Conservation (phyloP, 2,888 invertebrate genomes). For the Cerastoderma edule region DNA sequence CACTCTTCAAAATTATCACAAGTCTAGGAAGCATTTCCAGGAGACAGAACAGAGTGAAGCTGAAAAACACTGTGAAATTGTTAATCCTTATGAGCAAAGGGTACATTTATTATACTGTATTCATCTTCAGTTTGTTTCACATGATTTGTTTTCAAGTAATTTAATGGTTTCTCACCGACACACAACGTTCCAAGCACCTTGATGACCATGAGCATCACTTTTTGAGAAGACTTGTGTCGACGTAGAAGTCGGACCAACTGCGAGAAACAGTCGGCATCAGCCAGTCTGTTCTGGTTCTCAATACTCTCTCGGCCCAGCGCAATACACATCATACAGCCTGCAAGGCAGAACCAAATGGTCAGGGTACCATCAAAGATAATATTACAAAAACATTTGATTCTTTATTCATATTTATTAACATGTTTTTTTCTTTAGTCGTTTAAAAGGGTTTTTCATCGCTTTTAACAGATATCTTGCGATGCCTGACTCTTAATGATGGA, state of each 20-base stretch:
- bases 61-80: no score
- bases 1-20: no score
- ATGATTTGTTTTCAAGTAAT: no score
- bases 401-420: neutral
- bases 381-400: no score
- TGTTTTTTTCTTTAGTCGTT: neutral
- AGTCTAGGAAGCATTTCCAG: no score
- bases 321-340: conserved; percentile 83
- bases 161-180: conserved; percentile 83
- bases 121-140: no score
- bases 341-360: neutral
- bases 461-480: no score
- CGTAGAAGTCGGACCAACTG: conserved; percentile 82
- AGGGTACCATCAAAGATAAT: neutral
- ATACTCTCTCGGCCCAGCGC: conserved; percentile 82
- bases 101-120: no score
- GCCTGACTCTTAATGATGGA: no score
- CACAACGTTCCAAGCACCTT: conserved; percentile 83
- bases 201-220: conserved; percentile 82
- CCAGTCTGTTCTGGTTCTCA: conserved; percentile 82
- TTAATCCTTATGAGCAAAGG: no score
- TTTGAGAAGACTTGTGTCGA: conserved; percentile 77
- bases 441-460: no score
- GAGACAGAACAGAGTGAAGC: no score
- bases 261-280: conserved; percentile 81